Percentiles rank a stretch among this genome's conserved stretches.
phyloP scores from a whole-genome alignment of 1,140 invertebrate species.

The Hesperophylax magnus region DNA sequence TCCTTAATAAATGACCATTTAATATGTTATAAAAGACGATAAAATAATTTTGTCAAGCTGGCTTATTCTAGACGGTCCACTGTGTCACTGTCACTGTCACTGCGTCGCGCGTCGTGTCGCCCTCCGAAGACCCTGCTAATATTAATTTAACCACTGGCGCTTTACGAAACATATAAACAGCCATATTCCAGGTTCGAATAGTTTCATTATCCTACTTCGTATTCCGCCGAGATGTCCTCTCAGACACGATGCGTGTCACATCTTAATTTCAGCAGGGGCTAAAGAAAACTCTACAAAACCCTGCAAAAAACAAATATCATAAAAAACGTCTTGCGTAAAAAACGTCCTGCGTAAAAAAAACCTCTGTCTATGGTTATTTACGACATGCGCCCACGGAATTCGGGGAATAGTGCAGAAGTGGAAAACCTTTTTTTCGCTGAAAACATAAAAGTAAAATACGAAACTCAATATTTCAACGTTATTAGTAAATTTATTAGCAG shows the following conservation, averaged over 20 bases:
- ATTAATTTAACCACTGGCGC: slow-evolving; percentile 20
- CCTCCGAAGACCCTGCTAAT: background rate
- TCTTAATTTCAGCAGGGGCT: slow-evolving; percentile 24
- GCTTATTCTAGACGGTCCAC: no score
- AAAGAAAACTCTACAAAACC: slow-evolving; percentile 49
- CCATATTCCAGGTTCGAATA: slow-evolving; percentile 5
- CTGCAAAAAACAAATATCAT: slow-evolving; percentile 56
- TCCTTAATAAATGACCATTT: no score
- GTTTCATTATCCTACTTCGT: slow-evolving; percentile 27
- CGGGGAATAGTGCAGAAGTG: background rate
- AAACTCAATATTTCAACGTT: background rate
- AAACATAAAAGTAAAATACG: background rate
- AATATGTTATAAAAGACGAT: no score
- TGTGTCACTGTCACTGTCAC: no score
- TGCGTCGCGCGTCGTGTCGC: background rate
- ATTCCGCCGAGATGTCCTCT: slow-evolving; percentile 1
- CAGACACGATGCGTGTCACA: slow-evolving; percentile 20
- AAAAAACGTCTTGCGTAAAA: slow-evolving; percentile 53
- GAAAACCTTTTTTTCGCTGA: background rate
- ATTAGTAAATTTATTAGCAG: no score
- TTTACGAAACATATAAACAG: slow-evolving; percentile 12
- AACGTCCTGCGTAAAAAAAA: slow-evolving; percentile 25
- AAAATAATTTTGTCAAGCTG: no score
- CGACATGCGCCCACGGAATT: slow-evolving; percentile 1
- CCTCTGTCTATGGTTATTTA: slow-evolving; percentile 52